These are phyloP conservation scores for Atopsyche davidsoni DNA, from an alignment of 1,140 invertebrate species.

Conservation along the genomic window DNA sequence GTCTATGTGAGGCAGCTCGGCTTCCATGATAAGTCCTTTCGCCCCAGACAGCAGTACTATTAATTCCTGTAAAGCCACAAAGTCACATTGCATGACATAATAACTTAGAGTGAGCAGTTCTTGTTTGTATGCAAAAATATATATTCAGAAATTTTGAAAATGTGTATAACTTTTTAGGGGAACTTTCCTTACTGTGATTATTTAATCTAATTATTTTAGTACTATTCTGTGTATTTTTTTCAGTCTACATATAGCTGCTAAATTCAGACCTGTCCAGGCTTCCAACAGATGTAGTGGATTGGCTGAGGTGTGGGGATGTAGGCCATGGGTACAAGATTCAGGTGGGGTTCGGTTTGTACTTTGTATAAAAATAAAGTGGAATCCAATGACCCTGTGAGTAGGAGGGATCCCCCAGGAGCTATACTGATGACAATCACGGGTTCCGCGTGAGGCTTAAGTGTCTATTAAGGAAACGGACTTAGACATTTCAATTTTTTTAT, in stretches of 20 bases:
- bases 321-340: constrained; percentile 15
- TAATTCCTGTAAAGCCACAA: not conserved
- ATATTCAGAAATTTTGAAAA: not conserved
- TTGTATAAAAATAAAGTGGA: constrained; percentile 47
- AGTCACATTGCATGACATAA: not conserved
- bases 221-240: too few species aligned
- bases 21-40: constrained; percentile 23
- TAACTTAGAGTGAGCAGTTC: not conserved
- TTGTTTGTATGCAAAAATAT: not conserved
- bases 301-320: constrained; percentile 14
- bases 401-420: constrained; percentile 37
- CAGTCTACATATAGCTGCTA: too few species aligned
- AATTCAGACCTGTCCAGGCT: constrained; percentile 14
- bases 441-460: constrained; percentile 49
- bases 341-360: not conserved
- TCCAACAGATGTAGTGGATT: constrained; percentile 19
- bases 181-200: not conserved
- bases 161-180: too few species aligned
- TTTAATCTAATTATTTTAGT: too few species aligned
- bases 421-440: constrained; percentile 43
- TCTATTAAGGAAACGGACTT: constrained; percentile 33
- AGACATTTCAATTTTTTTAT: not conserved
- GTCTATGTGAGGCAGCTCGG: constrained; percentile 5
- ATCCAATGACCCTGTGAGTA: constrained; percentile 51
- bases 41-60: constrained; percentile 16